Evolutionary conservation across 2,113 vertebrate species (phyloP), one percentile per base, ranked within the genome.

Genomic region (Nerophis lumbriciformis): DNA sequence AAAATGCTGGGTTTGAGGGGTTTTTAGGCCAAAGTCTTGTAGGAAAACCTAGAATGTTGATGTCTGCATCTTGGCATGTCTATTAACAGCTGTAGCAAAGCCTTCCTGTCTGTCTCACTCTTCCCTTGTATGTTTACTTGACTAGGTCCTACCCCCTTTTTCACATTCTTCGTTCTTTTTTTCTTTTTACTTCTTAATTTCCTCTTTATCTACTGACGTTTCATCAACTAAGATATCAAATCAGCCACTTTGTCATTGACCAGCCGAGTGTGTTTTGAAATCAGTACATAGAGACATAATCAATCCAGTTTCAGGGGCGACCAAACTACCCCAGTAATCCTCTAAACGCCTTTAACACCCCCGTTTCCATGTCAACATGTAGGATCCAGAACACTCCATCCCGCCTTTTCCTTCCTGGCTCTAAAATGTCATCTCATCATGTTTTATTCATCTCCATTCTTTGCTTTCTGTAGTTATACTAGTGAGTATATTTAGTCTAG

Each of bases 321-420:
- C 6, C 52, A 63, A 66, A 63, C 73, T 72, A 72, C 60, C 19
- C 1, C 13, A 10, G 36, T 81, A 74, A 73, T 52, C 49, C 52
- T 42, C 14, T 54, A 53, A 65, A 36, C n/a, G 19, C 58, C 58
- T 47, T 61, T 53, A 48, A 12, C 48, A 37, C 50, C 64, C 66
- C 71, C 37, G 42, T 63, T 53, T 78, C 64, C 44, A 49, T 70
- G 53, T 74, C 70, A 76, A 75, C 72, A 70, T 72, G 79, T 88
- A 87, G 87, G 83, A 87, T 90, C 88, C 87, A 90, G 87, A 89
- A 85, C 83, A 86, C 78, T 66, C 61, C 57, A 47, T 57, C 50
- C 61, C 61, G 48, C 51, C 59, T 51, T 64, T 65, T 57, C 38
- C 28, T 45, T n/a, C 37, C n/a, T 58, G 12, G 47, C 38, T 66